A percentile compares a stretch with the other conserved stretches of the same genome.
These are phyloP conservation scores for Volucella bombylans DNA, from an alignment of 2,888 invertebrate species.

Conservation along the genomic window DNA sequence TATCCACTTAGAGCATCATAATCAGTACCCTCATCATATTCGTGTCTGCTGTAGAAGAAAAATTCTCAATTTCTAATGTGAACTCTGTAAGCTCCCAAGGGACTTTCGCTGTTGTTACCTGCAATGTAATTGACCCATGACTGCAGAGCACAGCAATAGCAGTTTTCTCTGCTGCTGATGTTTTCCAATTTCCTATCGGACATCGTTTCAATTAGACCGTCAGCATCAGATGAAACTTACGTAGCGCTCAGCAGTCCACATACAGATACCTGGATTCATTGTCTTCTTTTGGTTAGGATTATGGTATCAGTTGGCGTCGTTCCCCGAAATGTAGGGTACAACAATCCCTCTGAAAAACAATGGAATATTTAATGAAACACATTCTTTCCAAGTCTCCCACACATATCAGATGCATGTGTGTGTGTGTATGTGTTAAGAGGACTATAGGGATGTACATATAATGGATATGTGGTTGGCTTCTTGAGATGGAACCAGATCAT, in stretches of 20 bases:
- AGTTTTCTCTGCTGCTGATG: constrained; percentile 45
- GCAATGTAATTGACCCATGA: constrained; percentile 56
- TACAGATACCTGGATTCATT: not conserved
- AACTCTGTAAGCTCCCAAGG: not conserved
- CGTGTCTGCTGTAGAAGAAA: constrained; percentile 23
- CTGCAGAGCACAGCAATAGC: constrained; percentile 24
- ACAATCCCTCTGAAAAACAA: constrained; percentile 27
- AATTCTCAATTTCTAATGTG: constrained; percentile 19
- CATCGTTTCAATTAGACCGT: constrained; percentile 38
- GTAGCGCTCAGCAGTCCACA: not conserved
- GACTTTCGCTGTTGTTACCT: constrained; percentile 26
- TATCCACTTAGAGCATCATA: constrained; percentile 40
- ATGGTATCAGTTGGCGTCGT: not conserved
- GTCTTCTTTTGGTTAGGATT: not conserved
- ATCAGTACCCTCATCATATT: constrained; percentile 37
- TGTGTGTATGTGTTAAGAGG: constrained; percentile 4
- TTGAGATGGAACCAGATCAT: constrained; percentile 41
- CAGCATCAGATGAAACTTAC: constrained; percentile 25
- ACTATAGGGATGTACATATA: not conserved
- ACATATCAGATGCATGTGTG: constrained; percentile 5
- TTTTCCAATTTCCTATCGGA: constrained; percentile 63
- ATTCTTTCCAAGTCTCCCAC: constrained; percentile 19
- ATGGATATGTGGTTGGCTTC: constrained; percentile 3
- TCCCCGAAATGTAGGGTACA: not conserved
- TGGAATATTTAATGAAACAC: constrained; percentile 47